Evolutionary conservation across 2,888 invertebrate species (phyloP).

Genomic region (Alloplasta piceator): DNA sequence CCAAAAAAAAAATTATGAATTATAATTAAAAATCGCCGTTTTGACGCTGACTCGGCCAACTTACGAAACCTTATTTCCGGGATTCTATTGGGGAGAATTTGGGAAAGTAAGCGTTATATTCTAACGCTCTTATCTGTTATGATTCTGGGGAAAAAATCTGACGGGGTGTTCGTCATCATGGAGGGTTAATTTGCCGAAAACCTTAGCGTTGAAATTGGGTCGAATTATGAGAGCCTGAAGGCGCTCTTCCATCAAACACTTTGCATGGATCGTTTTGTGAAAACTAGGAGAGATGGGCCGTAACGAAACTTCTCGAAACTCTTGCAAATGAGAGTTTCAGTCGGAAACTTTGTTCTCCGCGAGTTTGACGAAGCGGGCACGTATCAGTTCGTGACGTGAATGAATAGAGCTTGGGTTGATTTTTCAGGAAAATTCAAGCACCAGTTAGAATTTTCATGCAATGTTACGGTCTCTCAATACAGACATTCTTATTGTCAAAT

Average conservation of each 20-base stretch:
- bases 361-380: constrained; percentile 27
- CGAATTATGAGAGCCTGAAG: constrained; percentile 45
- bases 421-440: background rate
- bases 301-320: constrained; percentile 42
- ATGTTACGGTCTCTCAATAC: background rate
- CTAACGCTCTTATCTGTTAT: too few species aligned
- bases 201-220: constrained; percentile 53
- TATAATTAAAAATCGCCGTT: too few species aligned
- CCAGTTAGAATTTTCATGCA: background rate
- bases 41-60: too few species aligned
- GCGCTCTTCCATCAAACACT: constrained; percentile 43
- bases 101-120: too few species aligned
- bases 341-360: constrained; percentile 29
- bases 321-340: constrained; percentile 31
- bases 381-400: constrained; percentile 36
- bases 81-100: too few species aligned
- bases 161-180: constrained; percentile 21
- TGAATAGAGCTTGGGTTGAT: constrained; percentile 11
- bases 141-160: background rate
- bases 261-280: constrained; percentile 28
- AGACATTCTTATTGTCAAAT: background rate
- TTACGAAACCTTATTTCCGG: too few species aligned
- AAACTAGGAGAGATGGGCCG: constrained; percentile 21
- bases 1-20: too few species aligned
- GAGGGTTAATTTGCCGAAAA: constrained; percentile 50